Base-by-base conservation (phyloP, 2,113 vertebrate genomes). In the Pangasianodon hypophthalmus region DNA sequence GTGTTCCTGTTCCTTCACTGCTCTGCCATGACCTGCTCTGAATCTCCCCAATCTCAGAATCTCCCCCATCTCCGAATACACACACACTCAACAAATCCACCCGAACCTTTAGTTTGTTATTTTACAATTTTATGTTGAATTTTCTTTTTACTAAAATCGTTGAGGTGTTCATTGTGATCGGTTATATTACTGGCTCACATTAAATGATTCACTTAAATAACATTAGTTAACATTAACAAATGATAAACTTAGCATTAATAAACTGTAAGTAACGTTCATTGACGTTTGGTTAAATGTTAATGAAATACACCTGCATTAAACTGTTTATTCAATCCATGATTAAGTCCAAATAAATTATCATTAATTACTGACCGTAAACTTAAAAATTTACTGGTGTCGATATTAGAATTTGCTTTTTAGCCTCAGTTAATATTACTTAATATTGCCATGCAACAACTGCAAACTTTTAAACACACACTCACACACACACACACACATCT, bases 1-100 rank as follows among this genome's bases (percentile, higher is more conserved):
- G n/a, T n/a, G n/a, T n/a, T 88, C 84, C 83, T 89, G 56, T 48
- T 91, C 89, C 62, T 48, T 24, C 26, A 3, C 71, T 44, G 71
- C 41, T 46, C n/a, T 71, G 62, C 26, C 62, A 8, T 29, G 26
- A 67, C 64, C 29, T 67, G 10, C 29, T 67, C 64, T 9, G 1
- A 19, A 69, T 32, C n/a, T 16, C 37, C 41, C 69, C 37, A 6
- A 69, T 37, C 29, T 29, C 64, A 14, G 7, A 37, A n/a, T 13
- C 11, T 16, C n/a, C 37, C 26, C 3, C 0, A 64, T 37, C 64
- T n/a, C 26, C 10, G 37, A 8, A 64, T 21, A 64, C 14, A 67
- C 64, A 67, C 64, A 13, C 64, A 14, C 64, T 32, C 13, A 2
- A 3, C 16, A 10, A 37, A 75, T 75, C 32, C 71, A 75, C 71